Conservation (phyloP, 2,888 invertebrate genomes). For the Drosophila birchii region DNA sequence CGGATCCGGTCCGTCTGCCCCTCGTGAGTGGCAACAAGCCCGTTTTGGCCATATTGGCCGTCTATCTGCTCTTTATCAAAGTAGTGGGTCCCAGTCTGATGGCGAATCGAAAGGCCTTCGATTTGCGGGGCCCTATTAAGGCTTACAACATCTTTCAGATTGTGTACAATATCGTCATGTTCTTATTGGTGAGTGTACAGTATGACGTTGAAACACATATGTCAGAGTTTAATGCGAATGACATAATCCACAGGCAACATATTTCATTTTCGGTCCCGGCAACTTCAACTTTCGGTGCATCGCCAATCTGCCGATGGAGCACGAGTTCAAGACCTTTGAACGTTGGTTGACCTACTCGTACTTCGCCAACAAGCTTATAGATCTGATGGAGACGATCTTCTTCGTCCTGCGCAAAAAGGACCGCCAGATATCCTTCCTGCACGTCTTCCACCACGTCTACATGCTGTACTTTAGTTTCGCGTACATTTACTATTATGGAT, state of each 20-base stretch:
- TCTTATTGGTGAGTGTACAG: conserved; percentile 38
- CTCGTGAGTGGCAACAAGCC: conserved; percentile 48
- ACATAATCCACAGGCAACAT: conserved; percentile 9
- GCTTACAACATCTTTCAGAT: conserved; percentile 53
- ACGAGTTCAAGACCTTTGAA: conserved; percentile 46
- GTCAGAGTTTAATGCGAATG: background rate
- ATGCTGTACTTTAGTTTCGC: conserved; percentile 44
- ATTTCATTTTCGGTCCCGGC: conserved; percentile 22
- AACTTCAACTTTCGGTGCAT: conserved; percentile 22
- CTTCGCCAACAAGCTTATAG: conserved; percentile 62
- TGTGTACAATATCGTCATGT: conserved; percentile 37
- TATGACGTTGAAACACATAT: background rate
- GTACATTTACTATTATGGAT: conserved; percentile 42
- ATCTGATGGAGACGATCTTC: conserved; percentile 58
- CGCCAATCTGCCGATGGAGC: conserved; percentile 34
- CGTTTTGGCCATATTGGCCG: conserved; percentile 20
- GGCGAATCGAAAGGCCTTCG: conserved; percentile 43
- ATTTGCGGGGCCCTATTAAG: conserved; percentile 38
- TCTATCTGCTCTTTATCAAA: conserved; percentile 53
- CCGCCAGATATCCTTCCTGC: conserved; percentile 52
- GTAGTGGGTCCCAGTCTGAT: conserved; percentile 50
- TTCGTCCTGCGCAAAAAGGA: conserved; percentile 63
- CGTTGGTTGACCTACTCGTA: conserved; percentile 57
- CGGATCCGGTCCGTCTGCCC: conserved; percentile 44
- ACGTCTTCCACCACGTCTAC: conserved; percentile 54